Evolutionary conservation across 2,888 invertebrate species (phyloP).

Genomic region (Noctua pronuba): DNA sequence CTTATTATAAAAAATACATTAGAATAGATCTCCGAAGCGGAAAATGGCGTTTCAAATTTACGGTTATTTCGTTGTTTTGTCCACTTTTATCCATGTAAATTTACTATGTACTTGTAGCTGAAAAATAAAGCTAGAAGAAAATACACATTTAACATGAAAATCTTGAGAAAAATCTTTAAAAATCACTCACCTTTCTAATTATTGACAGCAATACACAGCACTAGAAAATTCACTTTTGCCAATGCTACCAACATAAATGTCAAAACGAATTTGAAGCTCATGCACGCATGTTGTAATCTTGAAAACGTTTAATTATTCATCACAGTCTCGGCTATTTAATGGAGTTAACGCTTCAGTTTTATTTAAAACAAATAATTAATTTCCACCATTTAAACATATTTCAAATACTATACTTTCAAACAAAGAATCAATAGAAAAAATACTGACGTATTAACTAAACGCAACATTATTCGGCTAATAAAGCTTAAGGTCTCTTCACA

Average conservation of each 20-base stretch:
- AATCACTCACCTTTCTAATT: constrained; percentile 86
- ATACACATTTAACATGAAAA: constrained; percentile 44
- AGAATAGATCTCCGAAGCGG: constrained; percentile 82
- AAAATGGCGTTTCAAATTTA: constrained; percentile 88
- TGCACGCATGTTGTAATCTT: constrained; percentile 53
- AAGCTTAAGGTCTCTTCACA: not conserved
- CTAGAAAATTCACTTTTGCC: constrained; percentile 82
- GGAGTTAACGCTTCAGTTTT: not conserved
- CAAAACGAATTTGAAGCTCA: constrained; percentile 53
- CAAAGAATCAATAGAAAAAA: not conserved
- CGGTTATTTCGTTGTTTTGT: constrained; percentile 72
- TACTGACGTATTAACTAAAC: not conserved
- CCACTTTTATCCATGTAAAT: constrained; percentile 9
- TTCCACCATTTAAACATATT: not conserved
- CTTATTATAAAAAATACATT: constrained; percentile 78
- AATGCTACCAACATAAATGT: constrained; percentile 63
- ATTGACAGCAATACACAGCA: constrained; percentile 88
- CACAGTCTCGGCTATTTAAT: not conserved
- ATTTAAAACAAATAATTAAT: accelerated
- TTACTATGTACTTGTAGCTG: not conserved
- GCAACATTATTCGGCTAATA: accelerated
- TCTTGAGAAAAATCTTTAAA: constrained; percentile 68
- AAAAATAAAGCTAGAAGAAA: constrained; percentile 24
- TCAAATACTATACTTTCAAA: not conserved
- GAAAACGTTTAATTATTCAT: constrained; percentile 51